phyloP scores from a whole-genome alignment of 2,113 vertebrate species.

The Eonycteris spelaea region DNA sequence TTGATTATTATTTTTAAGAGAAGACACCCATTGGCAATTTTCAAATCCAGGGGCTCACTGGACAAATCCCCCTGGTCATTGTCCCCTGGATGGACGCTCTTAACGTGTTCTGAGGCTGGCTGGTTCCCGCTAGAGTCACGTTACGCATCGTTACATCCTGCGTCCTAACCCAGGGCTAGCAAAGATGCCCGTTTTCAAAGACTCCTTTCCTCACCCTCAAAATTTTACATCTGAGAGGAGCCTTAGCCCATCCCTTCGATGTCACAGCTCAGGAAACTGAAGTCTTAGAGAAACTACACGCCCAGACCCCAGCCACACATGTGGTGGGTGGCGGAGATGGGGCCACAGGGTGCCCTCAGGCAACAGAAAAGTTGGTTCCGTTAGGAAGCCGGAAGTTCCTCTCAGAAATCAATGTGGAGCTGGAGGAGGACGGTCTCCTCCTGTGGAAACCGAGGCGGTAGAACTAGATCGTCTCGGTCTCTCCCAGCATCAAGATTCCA shows the following conservation, averaged over 20 bases:
- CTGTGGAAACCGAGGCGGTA: neutral
- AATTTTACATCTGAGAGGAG: neutral
- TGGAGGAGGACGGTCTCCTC: neutral
- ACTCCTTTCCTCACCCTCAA: neutral
- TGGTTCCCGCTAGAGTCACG: neutral
- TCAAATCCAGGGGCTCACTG: neutral
- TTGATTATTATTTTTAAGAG: neutral
- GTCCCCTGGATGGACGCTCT: neutral
- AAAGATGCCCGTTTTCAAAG: neutral
- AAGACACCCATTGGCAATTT: neutral
- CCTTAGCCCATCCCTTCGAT: neutral
- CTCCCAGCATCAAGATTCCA: neutral
- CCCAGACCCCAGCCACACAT: no score
- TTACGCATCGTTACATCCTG: neutral
- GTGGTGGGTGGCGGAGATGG: neutral
- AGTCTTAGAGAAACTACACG: neutral
- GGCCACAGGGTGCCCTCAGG: fast-evolving
- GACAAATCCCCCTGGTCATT: neutral
- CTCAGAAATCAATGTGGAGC: neutral
- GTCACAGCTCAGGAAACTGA: neutral
- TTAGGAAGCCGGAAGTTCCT: neutral
- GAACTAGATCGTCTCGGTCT: neutral
- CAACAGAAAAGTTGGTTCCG: neutral
- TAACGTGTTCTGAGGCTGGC: neutral
- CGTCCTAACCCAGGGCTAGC: neutral